phyloP scores from a whole-genome alignment of 2,797 vertebrate genomes.

The Sus cebifrons region DNA sequence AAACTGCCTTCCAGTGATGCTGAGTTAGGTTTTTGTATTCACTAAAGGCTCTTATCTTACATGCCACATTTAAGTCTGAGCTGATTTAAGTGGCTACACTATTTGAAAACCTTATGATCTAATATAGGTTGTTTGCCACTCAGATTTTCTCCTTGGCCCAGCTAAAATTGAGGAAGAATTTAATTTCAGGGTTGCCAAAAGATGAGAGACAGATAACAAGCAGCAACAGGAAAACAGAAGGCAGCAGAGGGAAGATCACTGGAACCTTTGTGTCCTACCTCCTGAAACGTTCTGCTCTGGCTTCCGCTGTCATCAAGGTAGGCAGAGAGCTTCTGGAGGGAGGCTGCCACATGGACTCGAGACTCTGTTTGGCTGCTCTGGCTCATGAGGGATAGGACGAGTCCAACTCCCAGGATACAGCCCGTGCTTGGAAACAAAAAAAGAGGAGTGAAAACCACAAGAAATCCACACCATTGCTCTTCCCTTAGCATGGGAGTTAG shows the following conservation, averaged over 20 bases:
- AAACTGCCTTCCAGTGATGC: neutral
- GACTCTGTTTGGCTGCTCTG: conserved; percentile 91
- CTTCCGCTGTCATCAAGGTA: conserved; percentile 91
- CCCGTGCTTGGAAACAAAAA: conserved; percentile 92
- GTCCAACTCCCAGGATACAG: conserved; percentile 95
- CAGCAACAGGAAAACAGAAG: neutral
- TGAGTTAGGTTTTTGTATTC: conserved; percentile 42
- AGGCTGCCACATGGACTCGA: conserved; percentile 87
- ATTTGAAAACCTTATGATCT: conserved; percentile 40
- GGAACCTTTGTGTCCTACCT: conserved; percentile 90
- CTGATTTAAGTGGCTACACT: conserved; percentile 51
- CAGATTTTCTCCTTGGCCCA: conserved; percentile 2
- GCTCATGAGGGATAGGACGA: conserved; percentile 94
- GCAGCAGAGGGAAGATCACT: neutral
- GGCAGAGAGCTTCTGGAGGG: conserved; percentile 91
- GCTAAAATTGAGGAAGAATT: neutral
- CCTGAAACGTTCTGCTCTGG: conserved; percentile 94
- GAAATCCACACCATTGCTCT: neutral
- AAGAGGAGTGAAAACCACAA: conserved; percentile 9
- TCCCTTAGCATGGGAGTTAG: neutral
- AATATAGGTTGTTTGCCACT: neutral
- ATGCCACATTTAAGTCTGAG: neutral
- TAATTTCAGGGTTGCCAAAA: conserved; percentile 44
- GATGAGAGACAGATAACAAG: neutral
- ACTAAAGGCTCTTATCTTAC: conserved; percentile 57